A percentile compares a stretch with the other conserved stretches of the same genome.
Evolutionary conservation across 2,113 vertebrate species (phyloP).

Genomic region (Ondatra zibethicus): DNA sequence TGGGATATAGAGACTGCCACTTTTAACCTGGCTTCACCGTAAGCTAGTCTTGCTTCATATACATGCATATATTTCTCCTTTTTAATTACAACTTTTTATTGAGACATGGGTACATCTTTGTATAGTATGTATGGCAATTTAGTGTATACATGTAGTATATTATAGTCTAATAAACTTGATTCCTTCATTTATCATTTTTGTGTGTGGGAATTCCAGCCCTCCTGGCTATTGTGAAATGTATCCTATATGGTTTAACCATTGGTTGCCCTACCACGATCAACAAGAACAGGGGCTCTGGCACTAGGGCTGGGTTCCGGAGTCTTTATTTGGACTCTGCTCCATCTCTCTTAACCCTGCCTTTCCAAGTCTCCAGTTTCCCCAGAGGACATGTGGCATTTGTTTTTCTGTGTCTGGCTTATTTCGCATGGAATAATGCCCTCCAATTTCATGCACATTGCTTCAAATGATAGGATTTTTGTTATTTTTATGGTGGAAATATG

Average conservation of each 20-base stretch:
- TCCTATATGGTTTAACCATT: background rate
- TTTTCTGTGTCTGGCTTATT: background rate
- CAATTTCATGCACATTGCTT: background rate
- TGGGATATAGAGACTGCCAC: background rate
- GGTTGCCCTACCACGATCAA: background rate
- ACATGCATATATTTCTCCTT: background rate
- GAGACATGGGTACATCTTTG: background rate
- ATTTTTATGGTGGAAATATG: background rate
- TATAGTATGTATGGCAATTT: background rate
- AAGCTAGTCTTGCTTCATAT: background rate
- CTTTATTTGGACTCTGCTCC: background rate
- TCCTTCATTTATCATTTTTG: background rate
- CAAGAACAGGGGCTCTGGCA: background rate
- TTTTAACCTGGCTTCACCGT: background rate
- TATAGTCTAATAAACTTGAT: background rate
- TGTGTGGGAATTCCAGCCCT: background rate
- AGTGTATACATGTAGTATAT: too few relatives aligned
- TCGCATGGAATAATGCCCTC: background rate
- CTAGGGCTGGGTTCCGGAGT: accelerated
- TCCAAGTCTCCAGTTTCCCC: background rate
- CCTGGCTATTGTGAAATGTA: background rate
- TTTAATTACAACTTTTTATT: background rate
- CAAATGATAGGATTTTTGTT: background rate
- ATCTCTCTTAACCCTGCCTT: background rate
- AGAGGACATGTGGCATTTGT: background rate